Conservation (phyloP, 1,140 invertebrate species). For the Hylaeus anthracinus region DNA sequence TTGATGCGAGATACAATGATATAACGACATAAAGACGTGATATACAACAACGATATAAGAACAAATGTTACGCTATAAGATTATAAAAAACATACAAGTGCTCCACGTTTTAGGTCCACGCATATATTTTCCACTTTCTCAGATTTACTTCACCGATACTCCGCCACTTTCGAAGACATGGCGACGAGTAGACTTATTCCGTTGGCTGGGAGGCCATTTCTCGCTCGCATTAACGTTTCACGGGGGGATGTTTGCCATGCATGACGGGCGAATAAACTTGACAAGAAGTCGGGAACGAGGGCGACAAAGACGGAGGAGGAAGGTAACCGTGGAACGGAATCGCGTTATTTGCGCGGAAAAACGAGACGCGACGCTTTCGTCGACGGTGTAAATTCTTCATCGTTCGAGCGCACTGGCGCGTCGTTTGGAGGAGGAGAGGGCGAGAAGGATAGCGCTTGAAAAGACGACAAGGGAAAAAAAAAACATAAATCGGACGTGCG, state of each 20-base stretch:
- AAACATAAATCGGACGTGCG: conserved; percentile 65
- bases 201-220: not conserved
- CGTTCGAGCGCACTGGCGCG: not conserved
- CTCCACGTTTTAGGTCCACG: no score
- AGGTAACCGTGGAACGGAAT: not conserved
- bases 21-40: no score
- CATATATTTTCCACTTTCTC: not conserved
- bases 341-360: conserved; percentile 9
- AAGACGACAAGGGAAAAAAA: conserved; percentile 38
- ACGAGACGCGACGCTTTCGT: not conserved
- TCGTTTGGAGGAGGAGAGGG: not conserved
- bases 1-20: no score
- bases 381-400: conserved; percentile 42
- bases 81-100: no score
- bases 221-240: not conserved
- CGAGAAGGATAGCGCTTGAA: not conserved
- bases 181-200: not conserved
- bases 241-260: conserved; percentile 4
- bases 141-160: conserved; percentile 5
- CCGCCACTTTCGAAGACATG: not conserved
- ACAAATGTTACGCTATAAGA: no score
- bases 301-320: not conserved
- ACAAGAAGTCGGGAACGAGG: not conserved
- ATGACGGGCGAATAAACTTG: not conserved
- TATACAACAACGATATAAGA: no score